A percentile compares a stretch with the other conserved stretches of the same genome.
phyloP scores from a whole-genome alignment of 2,888 invertebrate species.

The Steinernema hermaphroditum region DNA sequence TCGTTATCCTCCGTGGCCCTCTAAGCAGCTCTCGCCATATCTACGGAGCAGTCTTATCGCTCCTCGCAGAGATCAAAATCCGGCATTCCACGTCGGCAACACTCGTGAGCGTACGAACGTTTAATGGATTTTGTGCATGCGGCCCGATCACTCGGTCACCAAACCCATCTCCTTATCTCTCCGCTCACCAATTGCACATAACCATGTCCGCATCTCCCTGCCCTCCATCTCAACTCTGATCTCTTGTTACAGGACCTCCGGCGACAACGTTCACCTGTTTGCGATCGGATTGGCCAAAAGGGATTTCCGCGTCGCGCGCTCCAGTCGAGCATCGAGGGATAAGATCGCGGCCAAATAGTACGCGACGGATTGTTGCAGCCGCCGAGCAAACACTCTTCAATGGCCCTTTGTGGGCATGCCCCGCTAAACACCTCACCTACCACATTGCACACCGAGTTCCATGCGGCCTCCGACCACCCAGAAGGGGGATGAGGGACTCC shows the following conservation, averaged over 20 bases:
- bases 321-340: slow-evolving; percentile 14
- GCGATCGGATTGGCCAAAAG: neutral
- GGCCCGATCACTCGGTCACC: slow-evolving; percentile 12
- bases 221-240: neutral
- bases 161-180: slow-evolving; percentile 28
- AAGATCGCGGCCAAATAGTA: slow-evolving; percentile 5
- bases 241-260: no score
- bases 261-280: neutral
- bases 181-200: neutral
- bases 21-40: neutral
- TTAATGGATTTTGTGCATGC: slow-evolving; percentile 31
- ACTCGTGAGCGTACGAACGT: slow-evolving; percentile 15
- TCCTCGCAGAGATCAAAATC: slow-evolving; percentile 18
- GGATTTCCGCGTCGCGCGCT: slow-evolving; percentile 5
- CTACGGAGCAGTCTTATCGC: slow-evolving; percentile 10
- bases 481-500: no score
- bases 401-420: no score
- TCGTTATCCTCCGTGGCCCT: slow-evolving; percentile 2
- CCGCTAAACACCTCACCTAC: no score
- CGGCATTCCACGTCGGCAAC: slow-evolving; percentile 25
- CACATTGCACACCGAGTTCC: no score
- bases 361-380: no score
- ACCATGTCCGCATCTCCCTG: slow-evolving; percentile 6
- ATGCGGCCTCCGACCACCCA: no score
- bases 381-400: no score